These are phyloP conservation scores for Imbricaverruca yamaguchii DNA, from an alignment of 2,888 invertebrate species.

Conservation along the genomic window DNA sequence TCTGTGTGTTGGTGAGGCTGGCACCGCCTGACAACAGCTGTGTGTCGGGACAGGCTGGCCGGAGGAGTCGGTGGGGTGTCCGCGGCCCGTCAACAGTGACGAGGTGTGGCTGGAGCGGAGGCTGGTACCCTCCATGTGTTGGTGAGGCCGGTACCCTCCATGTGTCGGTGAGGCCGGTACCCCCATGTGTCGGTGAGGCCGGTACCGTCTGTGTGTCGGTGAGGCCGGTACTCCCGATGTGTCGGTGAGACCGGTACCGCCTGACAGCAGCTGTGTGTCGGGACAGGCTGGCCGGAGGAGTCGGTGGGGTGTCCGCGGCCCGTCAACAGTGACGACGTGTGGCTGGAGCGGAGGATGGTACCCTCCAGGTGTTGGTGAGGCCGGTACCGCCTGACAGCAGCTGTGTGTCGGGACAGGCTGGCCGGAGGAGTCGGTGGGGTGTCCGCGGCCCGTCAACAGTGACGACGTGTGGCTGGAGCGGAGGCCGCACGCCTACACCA, in stretches of 20 bases:
- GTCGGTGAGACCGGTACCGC: too few relatives aligned
- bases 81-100: background rate
- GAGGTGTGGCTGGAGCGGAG: conserved; percentile 39
- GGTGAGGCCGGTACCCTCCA: too few relatives aligned
- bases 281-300: conserved; percentile 41
- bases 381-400: too few relatives aligned
- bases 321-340: conserved; percentile 20
- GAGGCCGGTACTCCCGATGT: too few relatives aligned
- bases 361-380: too few relatives aligned
- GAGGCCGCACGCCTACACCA: conserved; percentile 62
- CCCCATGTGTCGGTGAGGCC: too few relatives aligned
- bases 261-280: too few relatives aligned
- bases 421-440: conserved; percentile 37
- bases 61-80: conserved; percentile 35
- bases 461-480: conserved; percentile 26
- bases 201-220: too few relatives aligned
- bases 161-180: too few relatives aligned
- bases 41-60: conserved; percentile 37
- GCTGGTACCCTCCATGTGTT: conserved; percentile 39
- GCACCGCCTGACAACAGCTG: too few relatives aligned
- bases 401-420: conserved; percentile 35
- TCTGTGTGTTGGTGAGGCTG: too few relatives aligned
- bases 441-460: background rate
- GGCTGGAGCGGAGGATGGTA: conserved; percentile 45
- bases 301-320: background rate